phyloP scores from a whole-genome alignment of 2,888 invertebrate species.

The Sminthurides aquaticus region DNA sequence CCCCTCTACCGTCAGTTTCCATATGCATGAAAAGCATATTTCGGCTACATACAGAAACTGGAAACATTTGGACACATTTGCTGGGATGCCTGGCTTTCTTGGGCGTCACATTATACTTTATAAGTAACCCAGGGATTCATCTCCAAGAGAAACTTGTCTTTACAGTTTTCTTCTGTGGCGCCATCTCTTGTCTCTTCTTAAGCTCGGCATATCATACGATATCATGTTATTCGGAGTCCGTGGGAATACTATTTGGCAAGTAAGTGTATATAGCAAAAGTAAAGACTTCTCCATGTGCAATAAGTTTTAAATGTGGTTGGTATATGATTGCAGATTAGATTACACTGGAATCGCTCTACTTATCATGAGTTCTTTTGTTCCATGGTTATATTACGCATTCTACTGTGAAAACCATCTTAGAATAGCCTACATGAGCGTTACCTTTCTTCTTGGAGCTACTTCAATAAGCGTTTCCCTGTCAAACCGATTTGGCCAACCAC shows the following conservation, averaged over 20 bases:
- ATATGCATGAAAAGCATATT: conserved; percentile 98
- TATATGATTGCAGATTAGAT: conserved; percentile 60
- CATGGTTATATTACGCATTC: conserved; percentile 99
- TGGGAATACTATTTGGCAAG: conserved; percentile 96
- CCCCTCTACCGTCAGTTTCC: conserved; percentile 89
- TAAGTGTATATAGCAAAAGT: conserved; percentile 47
- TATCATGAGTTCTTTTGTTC: conserved; percentile 96
- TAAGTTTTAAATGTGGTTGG: background rate
- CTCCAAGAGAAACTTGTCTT: conserved; percentile 90
- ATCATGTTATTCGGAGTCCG: conserved; percentile 95
- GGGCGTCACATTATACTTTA: conserved; percentile 71
- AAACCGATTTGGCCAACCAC: conserved; percentile 94
- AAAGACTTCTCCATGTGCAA: background rate
- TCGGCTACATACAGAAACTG: conserved; percentile 96
- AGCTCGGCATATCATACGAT: conserved; percentile 97
- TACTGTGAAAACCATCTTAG: conserved; percentile 91
- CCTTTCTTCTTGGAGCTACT: conserved; percentile 80
- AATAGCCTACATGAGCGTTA: conserved; percentile 82
- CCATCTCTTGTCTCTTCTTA: conserved; percentile 91
- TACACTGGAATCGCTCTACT: conserved; percentile 97
- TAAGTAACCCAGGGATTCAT: conserved; percentile 82
- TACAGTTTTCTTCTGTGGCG: conserved; percentile 91
- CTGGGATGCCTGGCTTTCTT: conserved; percentile 83
- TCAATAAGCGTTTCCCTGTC: conserved; percentile 94
- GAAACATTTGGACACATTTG: conserved; percentile 97